phyloP scores from a whole-genome alignment of 2,113 vertebrate genomes.

The Crotalus helleri region DNA sequence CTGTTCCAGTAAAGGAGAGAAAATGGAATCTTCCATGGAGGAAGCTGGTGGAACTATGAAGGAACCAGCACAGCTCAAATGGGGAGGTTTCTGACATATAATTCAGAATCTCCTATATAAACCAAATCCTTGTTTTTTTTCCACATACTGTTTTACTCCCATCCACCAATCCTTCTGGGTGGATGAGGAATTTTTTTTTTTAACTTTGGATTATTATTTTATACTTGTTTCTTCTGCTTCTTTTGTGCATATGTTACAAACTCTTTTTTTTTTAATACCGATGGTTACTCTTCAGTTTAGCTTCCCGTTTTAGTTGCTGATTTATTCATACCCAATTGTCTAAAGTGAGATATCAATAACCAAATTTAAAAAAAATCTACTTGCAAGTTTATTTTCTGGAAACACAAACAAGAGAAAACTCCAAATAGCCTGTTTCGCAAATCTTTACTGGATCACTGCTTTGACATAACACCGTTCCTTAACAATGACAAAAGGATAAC shows the following conservation, averaged over 20 bases:
- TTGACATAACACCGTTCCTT: background rate
- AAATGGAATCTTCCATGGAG: background rate
- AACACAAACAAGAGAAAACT: background rate
- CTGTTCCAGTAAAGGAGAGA: background rate
- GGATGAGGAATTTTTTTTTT: background rate
- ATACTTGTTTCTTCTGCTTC: background rate
- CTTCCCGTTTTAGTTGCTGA: background rate
- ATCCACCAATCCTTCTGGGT: background rate
- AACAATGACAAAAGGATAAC: constrained; percentile 18
- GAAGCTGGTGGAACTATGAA: background rate
- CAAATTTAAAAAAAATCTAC: background rate
- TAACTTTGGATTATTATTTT: background rate
- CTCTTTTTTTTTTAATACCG: background rate
- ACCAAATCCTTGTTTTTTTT: background rate
- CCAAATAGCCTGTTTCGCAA: background rate
- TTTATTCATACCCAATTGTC: background rate
- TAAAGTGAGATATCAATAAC: background rate
- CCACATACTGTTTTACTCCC: background rate
- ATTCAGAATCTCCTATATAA: background rate
- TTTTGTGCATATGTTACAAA: background rate
- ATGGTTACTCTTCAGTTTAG: background rate
- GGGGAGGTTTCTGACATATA: background rate
- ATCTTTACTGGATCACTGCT: background rate
- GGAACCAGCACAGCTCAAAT: background rate
- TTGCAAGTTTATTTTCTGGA: background rate